phyloP scores from a whole-genome alignment of 2,113 vertebrate species.

The Panurus biarmicus region DNA sequence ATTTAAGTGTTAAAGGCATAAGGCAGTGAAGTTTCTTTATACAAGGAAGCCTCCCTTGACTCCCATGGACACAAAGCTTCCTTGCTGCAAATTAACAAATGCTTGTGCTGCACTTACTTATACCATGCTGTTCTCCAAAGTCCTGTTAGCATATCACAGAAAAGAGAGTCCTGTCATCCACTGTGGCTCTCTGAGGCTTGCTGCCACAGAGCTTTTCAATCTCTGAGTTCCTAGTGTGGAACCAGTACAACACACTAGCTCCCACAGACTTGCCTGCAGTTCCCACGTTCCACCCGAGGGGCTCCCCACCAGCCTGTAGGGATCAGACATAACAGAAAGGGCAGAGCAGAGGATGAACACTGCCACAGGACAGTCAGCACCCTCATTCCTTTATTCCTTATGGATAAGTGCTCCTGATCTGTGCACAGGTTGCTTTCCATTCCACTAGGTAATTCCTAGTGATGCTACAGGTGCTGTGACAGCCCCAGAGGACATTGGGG shows the following conservation, averaged over 20 bases:
- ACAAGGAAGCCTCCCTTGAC: neutral
- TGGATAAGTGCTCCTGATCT: fast-evolving
- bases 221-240: neutral
- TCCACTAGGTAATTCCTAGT: neutral
- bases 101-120: neutral
- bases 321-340: neutral
- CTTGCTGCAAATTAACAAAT: neutral
- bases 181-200: neutral
- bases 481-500: neutral
- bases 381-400: neutral
- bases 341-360: neutral
- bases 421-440: neutral
- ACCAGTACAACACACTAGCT: neutral
- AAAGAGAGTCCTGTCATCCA: neutral
- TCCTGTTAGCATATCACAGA: neutral
- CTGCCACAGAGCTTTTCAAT: neutral
- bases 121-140: neutral
- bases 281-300: fast-evolving
- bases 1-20: neutral
- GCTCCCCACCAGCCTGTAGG: neutral
- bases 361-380: neutral
- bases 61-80: neutral
- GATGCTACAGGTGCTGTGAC: neutral
- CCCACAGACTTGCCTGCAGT: neutral
- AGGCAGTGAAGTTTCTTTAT: neutral